phyloP scores from a whole-genome alignment of 2,888 invertebrate species.

The Mechanitis mazaeus region DNA sequence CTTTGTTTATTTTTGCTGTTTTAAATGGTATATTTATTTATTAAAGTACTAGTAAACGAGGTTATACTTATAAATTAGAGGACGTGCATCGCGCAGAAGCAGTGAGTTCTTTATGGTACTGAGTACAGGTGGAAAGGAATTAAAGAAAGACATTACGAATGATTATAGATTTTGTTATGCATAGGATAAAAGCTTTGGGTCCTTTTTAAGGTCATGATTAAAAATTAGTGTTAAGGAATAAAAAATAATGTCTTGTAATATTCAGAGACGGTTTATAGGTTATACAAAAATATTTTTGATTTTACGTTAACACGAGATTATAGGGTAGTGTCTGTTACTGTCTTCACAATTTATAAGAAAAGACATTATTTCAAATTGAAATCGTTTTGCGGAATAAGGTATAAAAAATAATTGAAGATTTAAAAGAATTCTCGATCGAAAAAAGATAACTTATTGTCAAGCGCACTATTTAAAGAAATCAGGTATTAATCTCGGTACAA shows the following conservation, averaged over 20 bases:
- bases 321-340: neutral
- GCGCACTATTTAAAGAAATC: neutral
- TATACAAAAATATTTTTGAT: neutral
- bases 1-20: conserved; percentile 20
- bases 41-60: conserved; percentile 44
- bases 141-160: conserved; percentile 22
- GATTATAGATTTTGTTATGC: conserved; percentile 41
- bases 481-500: conserved; percentile 8
- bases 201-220: conserved; percentile 8
- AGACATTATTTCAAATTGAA: too few relatives aligned
- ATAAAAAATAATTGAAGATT: neutral
- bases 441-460: conserved; percentile 3
- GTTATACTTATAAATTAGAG: conserved; percentile 54
- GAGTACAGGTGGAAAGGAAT: conserved; percentile 38
- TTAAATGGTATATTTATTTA: conserved; percentile 40
- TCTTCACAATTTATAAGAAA: too few relatives aligned
- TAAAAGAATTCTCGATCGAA: neutral
- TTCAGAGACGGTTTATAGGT: neutral
- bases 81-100: conserved; percentile 59
- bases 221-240: neutral
- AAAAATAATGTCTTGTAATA: too few relatives aligned
- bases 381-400: too few relatives aligned
- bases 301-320: neutral
- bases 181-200: neutral
- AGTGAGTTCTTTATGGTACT: conserved; percentile 37